Evolutionary conservation across 2,888 invertebrate species (phyloP).

Genomic region (Scaptodrosophila latifasciaeformis): DNA sequence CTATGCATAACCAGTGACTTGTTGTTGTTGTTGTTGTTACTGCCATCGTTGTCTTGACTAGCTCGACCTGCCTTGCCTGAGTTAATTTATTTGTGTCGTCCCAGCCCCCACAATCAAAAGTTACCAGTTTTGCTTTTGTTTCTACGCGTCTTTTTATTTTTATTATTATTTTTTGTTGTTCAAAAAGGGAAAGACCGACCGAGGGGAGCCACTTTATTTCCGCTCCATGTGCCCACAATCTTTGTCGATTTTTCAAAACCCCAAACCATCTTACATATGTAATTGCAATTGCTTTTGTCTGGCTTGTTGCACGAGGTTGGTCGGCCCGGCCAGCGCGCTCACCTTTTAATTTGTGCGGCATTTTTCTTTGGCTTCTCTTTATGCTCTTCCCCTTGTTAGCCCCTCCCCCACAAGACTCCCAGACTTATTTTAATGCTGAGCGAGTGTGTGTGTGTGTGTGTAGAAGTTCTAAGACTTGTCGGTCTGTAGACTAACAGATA

Average conservation of each 20-base stretch:
- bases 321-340: constrained; percentile 22
- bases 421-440: constrained; percentile 55
- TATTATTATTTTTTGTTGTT: too few relatives aligned
- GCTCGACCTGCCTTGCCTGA: constrained; percentile 37
- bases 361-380: constrained; percentile 28
- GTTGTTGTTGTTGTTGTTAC: background rate
- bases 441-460: too few relatives aligned
- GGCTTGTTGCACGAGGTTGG: constrained; percentile 45
- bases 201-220: constrained; percentile 50
- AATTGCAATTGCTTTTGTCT: constrained; percentile 54
- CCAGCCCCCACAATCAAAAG: constrained; percentile 64
- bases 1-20: constrained; percentile 27
- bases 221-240: constrained; percentile 33
- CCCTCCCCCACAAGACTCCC: constrained; percentile 1
- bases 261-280: constrained; percentile 48
- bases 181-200: constrained; percentile 4
- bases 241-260: constrained; percentile 11
- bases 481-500: background rate
- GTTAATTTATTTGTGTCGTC: constrained; percentile 66
- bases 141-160: constrained; percentile 44
- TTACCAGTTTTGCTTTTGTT: constrained; percentile 52
- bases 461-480: constrained; percentile 51
- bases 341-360: constrained; percentile 65
- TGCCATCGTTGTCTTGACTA: constrained; percentile 7
- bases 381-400: background rate